Evolutionary conservation across 2,888 invertebrate genomes (phyloP).

Genomic region (Plemyria rubiginata): DNA sequence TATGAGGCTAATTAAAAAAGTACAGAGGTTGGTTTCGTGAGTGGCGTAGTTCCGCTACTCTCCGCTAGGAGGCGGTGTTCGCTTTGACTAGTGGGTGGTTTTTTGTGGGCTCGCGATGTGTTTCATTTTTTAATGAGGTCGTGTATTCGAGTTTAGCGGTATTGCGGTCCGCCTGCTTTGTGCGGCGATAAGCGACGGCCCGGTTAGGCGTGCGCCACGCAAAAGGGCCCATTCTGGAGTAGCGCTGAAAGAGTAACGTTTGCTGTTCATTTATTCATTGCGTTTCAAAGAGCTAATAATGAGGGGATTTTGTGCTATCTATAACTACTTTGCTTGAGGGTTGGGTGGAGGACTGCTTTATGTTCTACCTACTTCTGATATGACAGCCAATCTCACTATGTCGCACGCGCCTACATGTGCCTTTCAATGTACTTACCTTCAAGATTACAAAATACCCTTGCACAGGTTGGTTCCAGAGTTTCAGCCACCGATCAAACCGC

Average conservation of each 20-base stretch:
- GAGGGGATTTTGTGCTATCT: constrained; percentile 44
- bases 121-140: constrained; percentile 83
- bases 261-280: constrained; percentile 73
- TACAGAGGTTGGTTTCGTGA: constrained; percentile 78
- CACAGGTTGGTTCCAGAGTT: background rate
- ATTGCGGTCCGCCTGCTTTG: constrained; percentile 68
- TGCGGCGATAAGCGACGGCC: constrained; percentile 52
- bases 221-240: constrained; percentile 58
- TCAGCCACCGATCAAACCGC: background rate
- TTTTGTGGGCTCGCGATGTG: constrained; percentile 68
- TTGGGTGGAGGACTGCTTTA: constrained; percentile 13
- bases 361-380: constrained; percentile 4
- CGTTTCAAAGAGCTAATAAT: constrained; percentile 55
- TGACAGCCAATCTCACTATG: constrained; percentile 16
- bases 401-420: constrained; percentile 1
- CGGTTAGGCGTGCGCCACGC: constrained; percentile 55
- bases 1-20: constrained; percentile 84
- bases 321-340: constrained; percentile 29
- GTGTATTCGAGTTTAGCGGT: constrained; percentile 70
- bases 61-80: constrained; percentile 76
- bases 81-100: constrained; percentile 71
- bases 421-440: background rate
- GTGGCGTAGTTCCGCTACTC: constrained; percentile 82
- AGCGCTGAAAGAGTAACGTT: constrained; percentile 71
- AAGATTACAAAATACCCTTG: background rate